phyloP scores from a whole-genome alignment of 2,113 vertebrate genomes.

The Sapayoa aenigma region DNA sequence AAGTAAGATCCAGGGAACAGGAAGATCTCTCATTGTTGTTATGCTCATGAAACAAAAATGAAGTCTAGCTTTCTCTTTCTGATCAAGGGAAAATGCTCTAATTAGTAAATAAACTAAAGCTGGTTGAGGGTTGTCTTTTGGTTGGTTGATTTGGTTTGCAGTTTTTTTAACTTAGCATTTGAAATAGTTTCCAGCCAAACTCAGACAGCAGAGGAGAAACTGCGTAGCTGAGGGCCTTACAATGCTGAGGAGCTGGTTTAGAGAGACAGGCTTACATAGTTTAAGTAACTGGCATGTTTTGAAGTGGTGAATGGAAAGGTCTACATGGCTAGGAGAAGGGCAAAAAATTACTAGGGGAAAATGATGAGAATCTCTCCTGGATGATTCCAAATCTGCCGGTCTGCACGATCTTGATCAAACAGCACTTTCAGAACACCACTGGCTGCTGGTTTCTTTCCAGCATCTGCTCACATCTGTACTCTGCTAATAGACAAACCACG shows the following conservation, averaged over 20 bases:
- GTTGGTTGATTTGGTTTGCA: no score
- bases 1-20: background rate
- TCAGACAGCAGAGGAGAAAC: background rate
- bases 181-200: background rate
- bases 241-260: background rate
- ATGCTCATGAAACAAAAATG: background rate
- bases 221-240: background rate
- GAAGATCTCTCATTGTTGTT: background rate
- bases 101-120: background rate
- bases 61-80: background rate
- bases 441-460: background rate
- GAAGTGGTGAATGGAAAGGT: background rate
- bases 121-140: no score
- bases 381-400: background rate
- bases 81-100: background rate
- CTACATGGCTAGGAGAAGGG: background rate
- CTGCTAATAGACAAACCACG: background rate
- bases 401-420: background rate
- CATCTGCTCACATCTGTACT: background rate
- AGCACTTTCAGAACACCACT: background rate
- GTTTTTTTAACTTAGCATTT: background rate
- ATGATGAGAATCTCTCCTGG: background rate
- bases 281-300: background rate
- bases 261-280: background rate
- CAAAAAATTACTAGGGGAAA: background rate